Evolutionary conservation across 2,888 invertebrate species (phyloP).

Genomic region (Bhutanitis thaidina): DNA sequence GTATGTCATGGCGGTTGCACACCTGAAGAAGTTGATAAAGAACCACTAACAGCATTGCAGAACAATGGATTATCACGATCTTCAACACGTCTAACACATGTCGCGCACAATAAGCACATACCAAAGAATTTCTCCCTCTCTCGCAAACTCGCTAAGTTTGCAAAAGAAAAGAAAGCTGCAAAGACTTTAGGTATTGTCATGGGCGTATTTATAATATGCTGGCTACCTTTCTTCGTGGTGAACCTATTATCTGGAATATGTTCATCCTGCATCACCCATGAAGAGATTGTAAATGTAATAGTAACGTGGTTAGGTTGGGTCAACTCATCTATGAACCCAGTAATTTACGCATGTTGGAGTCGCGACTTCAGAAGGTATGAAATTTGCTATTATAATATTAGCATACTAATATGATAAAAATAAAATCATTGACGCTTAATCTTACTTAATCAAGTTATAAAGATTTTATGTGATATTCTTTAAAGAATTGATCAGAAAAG

Average conservation of each 20-base stretch:
- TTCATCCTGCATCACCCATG: slow-evolving; percentile 91
- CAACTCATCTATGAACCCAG: slow-evolving; percentile 97
- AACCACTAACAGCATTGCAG: slow-evolving; percentile 87
- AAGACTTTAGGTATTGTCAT: slow-evolving; percentile 98
- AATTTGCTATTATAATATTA: not conserved
- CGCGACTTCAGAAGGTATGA: slow-evolving; percentile 94
- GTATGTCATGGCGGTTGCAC: slow-evolving; percentile 80
- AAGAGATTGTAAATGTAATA: slow-evolving; percentile 91
- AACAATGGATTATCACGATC: slow-evolving; percentile 88
- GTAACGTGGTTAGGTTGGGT: slow-evolving; percentile 98
- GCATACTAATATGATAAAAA: too few relatives aligned
- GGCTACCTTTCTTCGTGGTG: slow-evolving; percentile 98
- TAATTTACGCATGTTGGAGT: slow-evolving; percentile 99
- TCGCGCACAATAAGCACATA: slow-evolving; percentile 81
- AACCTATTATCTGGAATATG: slow-evolving; percentile 95
- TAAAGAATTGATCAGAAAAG: too few relatives aligned
- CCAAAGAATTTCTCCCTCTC: slow-evolving; percentile 96
- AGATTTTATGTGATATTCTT: too few relatives aligned
- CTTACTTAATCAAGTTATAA: too few relatives aligned
- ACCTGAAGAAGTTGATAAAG: slow-evolving; percentile 84
- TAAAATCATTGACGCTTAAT: too few relatives aligned
- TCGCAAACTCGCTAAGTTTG: slow-evolving; percentile 95
- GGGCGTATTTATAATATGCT: slow-evolving; percentile 98
- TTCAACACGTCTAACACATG: slow-evolving; percentile 83
- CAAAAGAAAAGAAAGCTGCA: slow-evolving; percentile 98